Conservation (phyloP, 2,888 invertebrate genomes). For the Zele albiditarsus region DNA sequence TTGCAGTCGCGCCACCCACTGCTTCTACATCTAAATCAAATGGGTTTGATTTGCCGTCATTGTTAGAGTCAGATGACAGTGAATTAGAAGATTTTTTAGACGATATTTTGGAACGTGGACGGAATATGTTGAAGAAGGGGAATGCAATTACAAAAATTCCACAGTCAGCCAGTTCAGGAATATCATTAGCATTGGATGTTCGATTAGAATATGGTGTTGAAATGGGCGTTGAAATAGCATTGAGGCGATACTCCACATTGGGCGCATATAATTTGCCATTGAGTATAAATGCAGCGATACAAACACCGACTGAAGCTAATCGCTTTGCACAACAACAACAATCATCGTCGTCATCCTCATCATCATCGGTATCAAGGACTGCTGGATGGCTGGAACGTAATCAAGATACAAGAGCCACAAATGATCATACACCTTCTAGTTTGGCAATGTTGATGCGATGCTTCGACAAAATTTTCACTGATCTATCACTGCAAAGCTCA, state of each 20-base stretch:
- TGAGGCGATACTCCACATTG: constrained; percentile 81
- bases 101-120: constrained; percentile 78
- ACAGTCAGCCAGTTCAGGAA: constrained; percentile 67
- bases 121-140: constrained; percentile 76
- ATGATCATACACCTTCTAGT: constrained; percentile 62
- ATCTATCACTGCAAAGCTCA: constrained; percentile 78
- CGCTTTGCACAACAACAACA: constrained; percentile 39
- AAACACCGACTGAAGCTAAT: constrained; percentile 58
- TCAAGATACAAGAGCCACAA: constrained; percentile 62
- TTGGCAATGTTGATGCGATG: constrained; percentile 80
- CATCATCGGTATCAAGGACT: constrained; percentile 50
- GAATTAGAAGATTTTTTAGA: constrained; percentile 87
- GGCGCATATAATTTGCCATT: constrained; percentile 78
- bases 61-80: constrained; percentile 87
- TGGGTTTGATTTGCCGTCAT: constrained; percentile 77
- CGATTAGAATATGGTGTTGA: constrained; percentile 88
- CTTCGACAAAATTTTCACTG: constrained; percentile 81
- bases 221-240: constrained; percentile 83
- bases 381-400: constrained; percentile 57
- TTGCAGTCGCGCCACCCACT: constrained; percentile 54
- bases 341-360: constrained; percentile 50
- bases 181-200: constrained; percentile 83
- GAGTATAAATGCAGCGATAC: constrained; percentile 74
- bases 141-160: constrained; percentile 68
- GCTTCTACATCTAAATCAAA: constrained; percentile 70